Evolutionary conservation across 2,113 vertebrate genomes (phyloP), one percentile per base, ranked within the genome.

Genomic region (Pelobates fuscus): DNA sequence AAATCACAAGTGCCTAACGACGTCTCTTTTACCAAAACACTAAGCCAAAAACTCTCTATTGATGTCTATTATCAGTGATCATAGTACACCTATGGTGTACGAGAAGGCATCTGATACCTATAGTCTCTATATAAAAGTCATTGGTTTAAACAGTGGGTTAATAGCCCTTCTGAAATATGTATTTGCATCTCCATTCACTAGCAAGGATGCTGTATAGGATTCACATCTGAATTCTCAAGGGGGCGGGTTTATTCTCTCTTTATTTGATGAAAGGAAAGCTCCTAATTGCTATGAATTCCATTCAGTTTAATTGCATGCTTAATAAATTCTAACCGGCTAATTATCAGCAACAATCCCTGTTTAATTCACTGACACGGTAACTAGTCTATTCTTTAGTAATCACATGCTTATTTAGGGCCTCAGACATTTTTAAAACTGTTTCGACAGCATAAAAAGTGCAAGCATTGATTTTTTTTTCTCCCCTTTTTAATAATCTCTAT

Each of bases 281-380:
- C 83, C 85, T 90, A 91, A 91, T 93, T 90, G 89, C 86, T 90
- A 85, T 79, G 80, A 86, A 91, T 92, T 91, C 88, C 89, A 85
- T 91, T 91, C 91, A 88, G 85, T 89, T 90, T 92, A 92, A 93
- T 93, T 92, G 90, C 83, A 86, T 77, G 84, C 91, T 93, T 92
- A 93, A 92, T 93, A 93, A 93, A 92, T 92, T 89, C 91, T 92
- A 92, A 92, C 90, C 91, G 91, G 89, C 90, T 91, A 92, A 93
- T 93, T 92, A 93, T 90, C 91, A 88, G 89, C 89, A 89, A 90
- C 91, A 92, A 93, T 93, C 91, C 91, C 89, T 89, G 90, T 88
- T 92, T 91, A 88, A 85, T 89, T 88, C 83, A 75, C 89, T 90
- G 91, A 91, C 90, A 91, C 90, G 91, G 91, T 93, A 89, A 81